Conservation (phyloP, 2,888 invertebrate genomes). For the Tachina fera region DNA sequence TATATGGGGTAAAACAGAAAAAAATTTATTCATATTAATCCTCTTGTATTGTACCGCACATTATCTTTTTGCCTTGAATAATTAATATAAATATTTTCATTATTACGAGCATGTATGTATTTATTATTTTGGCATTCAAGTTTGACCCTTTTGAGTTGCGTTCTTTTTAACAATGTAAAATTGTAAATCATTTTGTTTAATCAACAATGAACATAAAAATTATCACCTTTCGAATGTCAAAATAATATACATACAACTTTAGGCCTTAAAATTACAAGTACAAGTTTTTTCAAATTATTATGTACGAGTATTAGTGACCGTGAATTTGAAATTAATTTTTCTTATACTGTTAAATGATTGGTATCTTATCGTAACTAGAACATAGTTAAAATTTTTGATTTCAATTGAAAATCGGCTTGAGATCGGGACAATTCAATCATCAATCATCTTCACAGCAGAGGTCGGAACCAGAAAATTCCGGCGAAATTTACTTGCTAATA, state of each 20-base stretch:
- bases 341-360: neutral
- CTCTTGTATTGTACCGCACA: neutral
- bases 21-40: neutral
- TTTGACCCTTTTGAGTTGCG: neutral
- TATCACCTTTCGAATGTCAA: constrained; percentile 15
- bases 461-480: too few relatives aligned
- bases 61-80: neutral
- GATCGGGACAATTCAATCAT: too few relatives aligned
- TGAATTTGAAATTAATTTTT: too few relatives aligned
- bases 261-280: neutral
- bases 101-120: too few relatives aligned
- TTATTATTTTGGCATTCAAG: neutral
- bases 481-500: too few relatives aligned
- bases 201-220: neutral
- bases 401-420: too few relatives aligned
- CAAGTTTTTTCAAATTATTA: neutral
- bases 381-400: too few relatives aligned
- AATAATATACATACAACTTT: neutral
- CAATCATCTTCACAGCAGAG: too few relatives aligned
- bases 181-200: neutral
- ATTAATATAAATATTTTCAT: neutral
- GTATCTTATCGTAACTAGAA: neutral
- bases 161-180: neutral
- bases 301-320: neutral
- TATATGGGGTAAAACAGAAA: neutral